A percentile compares a stretch with the other conserved stretches of the same genome.
phyloP scores from a whole-genome alignment of 2,797 vertebrate species.

The Oreonectes daqikongensis region DNA sequence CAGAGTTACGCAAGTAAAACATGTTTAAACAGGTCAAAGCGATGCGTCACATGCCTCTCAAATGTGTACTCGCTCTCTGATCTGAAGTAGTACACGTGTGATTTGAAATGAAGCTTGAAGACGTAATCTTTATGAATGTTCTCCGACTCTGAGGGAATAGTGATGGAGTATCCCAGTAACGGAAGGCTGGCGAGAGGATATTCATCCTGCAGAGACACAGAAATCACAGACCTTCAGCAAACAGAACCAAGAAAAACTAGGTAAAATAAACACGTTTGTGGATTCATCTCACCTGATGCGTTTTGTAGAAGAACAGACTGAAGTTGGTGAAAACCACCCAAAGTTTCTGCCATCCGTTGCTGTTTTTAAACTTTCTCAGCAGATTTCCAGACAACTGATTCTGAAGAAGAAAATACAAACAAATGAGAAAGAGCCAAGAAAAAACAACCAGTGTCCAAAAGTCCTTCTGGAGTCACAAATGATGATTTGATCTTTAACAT shows the following conservation, averaged over 20 bases:
- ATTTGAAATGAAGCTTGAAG: slow-evolving; percentile 99
- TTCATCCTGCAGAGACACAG: slow-evolving; percentile 83
- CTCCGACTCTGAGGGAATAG: slow-evolving; percentile 90
- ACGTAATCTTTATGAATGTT: slow-evolving; percentile 99
- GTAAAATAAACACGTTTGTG: neutral
- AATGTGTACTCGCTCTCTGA: slow-evolving; percentile 97
- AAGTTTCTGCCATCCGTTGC: slow-evolving; percentile 98
- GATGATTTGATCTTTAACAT: no score
- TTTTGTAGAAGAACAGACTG: slow-evolving; percentile 99
- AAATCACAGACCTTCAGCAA: slow-evolving; percentile 41
- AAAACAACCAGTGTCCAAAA: neutral
- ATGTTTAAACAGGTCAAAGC: no score
- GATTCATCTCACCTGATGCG: slow-evolving; percentile 84
- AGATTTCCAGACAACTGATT: slow-evolving; percentile 97
- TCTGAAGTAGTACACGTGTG: slow-evolving; percentile 97
- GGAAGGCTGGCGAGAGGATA: slow-evolving; percentile 97
- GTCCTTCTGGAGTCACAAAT: no score
- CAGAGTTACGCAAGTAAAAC: no score
- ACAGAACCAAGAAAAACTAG: slow-evolving; percentile 44
- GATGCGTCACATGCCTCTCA: slow-evolving; percentile 80
- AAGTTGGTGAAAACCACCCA: slow-evolving; percentile 99
- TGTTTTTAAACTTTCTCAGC: slow-evolving; percentile 97
- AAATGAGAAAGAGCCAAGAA: neutral
- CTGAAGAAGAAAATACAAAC: slow-evolving; percentile 70
- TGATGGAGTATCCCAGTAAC: slow-evolving; percentile 94